These are phyloP conservation scores for Teleogryllus oceanicus DNA, from an alignment of 2,888 invertebrate genomes.

Conservation along the genomic window DNA sequence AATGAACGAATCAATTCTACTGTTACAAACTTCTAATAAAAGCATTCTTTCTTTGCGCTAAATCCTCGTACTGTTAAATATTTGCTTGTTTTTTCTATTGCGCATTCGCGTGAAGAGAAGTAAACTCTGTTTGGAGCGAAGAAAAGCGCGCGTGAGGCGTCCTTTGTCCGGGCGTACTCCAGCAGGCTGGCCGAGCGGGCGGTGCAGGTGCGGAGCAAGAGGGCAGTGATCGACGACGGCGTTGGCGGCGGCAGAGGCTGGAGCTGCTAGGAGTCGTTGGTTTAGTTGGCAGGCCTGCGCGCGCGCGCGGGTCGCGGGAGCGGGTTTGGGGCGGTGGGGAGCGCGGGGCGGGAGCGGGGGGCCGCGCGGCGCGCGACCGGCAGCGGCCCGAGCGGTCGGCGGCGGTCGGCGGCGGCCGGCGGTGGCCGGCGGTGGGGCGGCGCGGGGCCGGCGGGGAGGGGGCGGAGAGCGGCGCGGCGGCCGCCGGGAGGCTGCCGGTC, in stretches of 20 bases:
- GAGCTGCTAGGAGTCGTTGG: too few relatives aligned
- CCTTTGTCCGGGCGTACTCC: neutral
- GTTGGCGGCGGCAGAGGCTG: neutral
- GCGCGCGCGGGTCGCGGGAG: neutral
- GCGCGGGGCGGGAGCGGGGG: neutral
- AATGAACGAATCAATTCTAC: too few relatives aligned
- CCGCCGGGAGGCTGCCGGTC: slow-evolving; percentile 18
- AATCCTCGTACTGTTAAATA: too few relatives aligned
- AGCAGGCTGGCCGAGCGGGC: neutral
- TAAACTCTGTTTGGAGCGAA: too few relatives aligned
- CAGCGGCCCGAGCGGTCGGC: neutral
- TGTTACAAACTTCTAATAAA: too few relatives aligned
- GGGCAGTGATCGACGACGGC: neutral
- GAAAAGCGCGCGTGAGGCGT: too few relatives aligned
- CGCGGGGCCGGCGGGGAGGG: neutral
- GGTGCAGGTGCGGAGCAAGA: neutral
- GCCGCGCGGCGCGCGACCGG: neutral
- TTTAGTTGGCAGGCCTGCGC: neutral
- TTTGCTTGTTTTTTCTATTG: too few relatives aligned
- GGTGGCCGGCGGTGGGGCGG: neutral
- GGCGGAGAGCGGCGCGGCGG: neutral
- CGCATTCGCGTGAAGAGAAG: too few relatives aligned
- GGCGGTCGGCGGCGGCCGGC: neutral
- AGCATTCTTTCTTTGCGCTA: too few relatives aligned
- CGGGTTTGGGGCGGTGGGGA: neutral